These are phyloP conservation scores for Stomorhina lunata DNA, from an alignment of 2,888 invertebrate genomes.

Conservation along the genomic window DNA sequence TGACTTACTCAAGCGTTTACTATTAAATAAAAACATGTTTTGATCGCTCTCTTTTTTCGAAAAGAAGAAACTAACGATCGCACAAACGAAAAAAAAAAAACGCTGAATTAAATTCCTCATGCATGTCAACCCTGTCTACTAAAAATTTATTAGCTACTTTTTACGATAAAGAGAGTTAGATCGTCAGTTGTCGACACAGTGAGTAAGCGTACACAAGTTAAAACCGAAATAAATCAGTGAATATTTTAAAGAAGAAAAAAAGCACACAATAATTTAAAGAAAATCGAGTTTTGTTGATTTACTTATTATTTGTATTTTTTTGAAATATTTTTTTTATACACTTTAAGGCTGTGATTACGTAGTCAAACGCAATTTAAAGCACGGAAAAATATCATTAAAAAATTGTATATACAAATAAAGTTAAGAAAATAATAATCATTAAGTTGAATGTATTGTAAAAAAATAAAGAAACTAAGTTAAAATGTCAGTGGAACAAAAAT, in stretches of 20 bases:
- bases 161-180: conserved; percentile 56
- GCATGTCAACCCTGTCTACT: conserved; percentile 50
- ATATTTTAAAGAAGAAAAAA: conserved; percentile 18
- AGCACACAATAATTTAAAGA: conserved; percentile 2
- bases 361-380: conserved; percentile 36
- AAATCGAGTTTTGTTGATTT: conserved; percentile 59
- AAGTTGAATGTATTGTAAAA: background rate
- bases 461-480: conserved; percentile 24
- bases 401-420: background rate
- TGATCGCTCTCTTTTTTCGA: background rate
- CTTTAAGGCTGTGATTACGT: conserved; percentile 58
- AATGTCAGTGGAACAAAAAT: conserved; percentile 60
- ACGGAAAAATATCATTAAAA: background rate
- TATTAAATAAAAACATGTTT: background rate
- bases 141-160: conserved; percentile 47
- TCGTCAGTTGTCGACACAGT: conserved; percentile 67
- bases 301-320: conserved; percentile 35
- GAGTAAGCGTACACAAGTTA: conserved; percentile 66
- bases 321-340: conserved; percentile 30
- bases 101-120: conserved; percentile 9
- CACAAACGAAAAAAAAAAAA: too few species aligned
- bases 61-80: too few species aligned
- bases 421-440: conserved; percentile 5
- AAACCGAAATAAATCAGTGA: conserved; percentile 20
- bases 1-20: background rate